Evolutionary conservation across 2,797 vertebrate genomes (phyloP).

Genomic region (Takifugu ocellatus): DNA sequence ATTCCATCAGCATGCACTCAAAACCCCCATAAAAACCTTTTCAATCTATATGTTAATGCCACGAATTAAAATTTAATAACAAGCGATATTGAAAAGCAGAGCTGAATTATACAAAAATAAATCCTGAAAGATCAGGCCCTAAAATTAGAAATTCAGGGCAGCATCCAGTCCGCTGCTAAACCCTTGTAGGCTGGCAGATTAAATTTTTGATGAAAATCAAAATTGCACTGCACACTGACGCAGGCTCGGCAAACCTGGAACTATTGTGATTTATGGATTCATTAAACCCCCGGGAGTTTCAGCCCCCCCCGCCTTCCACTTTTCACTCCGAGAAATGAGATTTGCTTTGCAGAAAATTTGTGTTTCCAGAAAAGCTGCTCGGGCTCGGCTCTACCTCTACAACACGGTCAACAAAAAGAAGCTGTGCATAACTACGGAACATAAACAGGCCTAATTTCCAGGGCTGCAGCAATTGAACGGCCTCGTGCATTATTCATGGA

Average conservation of each 20-base stretch:
- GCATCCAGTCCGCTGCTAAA: constrained; percentile 92
- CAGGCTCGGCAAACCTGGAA: constrained; percentile 88
- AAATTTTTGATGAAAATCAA: constrained; percentile 94
- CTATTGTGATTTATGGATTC: constrained; percentile 96
- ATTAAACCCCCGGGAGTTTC: constrained; percentile 89
- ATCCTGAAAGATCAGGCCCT: constrained; percentile 98
- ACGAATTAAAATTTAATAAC: constrained; percentile 99
- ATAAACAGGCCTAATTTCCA: constrained; percentile 76
- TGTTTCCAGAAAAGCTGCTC: constrained; percentile 74
- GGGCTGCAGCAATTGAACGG: constrained; percentile 72
- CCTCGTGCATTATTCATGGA: constrained; percentile 79
- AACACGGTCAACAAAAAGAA: constrained; percentile 58
- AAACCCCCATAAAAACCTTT: constrained; percentile 94
- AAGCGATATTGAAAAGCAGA: constrained; percentile 99
- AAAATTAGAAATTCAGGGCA: constrained; percentile 99
- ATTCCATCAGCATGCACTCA: constrained; percentile 82
- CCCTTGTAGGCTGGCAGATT: constrained; percentile 91
- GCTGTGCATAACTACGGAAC: constrained; percentile 65
- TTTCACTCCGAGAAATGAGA: constrained; percentile 73
- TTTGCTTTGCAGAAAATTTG: constrained; percentile 75
- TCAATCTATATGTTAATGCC: constrained; percentile 99
- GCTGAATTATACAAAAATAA: constrained; percentile 99
- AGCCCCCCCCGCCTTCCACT: constrained; percentile 80
- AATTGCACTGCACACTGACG: constrained; percentile 82
- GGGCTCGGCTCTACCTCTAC: constrained; percentile 64